These are phyloP conservation scores for Vireo altiloquus DNA, from an alignment of 2,113 vertebrate genomes.

Conservation along the genomic window DNA sequence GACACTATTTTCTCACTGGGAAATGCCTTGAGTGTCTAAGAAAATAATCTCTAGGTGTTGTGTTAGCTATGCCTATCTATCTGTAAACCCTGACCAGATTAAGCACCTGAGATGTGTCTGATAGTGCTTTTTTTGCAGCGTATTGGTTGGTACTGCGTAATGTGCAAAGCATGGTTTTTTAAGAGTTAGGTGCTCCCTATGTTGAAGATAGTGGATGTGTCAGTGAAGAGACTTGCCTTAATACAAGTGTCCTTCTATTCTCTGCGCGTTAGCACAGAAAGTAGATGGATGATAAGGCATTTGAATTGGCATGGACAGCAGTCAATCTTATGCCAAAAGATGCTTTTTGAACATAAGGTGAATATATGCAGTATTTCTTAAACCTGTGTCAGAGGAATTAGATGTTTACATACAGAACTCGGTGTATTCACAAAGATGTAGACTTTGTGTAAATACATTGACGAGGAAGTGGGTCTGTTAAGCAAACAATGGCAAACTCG, in stretches of 20 bases:
- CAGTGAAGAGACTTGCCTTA: background rate
- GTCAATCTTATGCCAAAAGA: background rate
- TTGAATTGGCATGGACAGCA: background rate
- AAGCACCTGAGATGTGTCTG: background rate
- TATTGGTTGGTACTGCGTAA: background rate
- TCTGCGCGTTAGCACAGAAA: background rate
- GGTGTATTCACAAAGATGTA: background rate
- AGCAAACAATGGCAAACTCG: background rate
- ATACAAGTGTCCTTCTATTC: background rate
- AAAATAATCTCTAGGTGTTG: background rate
- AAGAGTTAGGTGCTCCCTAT: background rate
- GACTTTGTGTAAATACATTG: background rate
- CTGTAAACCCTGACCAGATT: background rate
- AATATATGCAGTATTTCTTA: background rate
- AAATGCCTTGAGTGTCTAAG: background rate
- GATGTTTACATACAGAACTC: background rate
- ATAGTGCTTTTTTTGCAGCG: background rate
- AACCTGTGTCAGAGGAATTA: background rate
- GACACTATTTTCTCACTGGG: background rate
- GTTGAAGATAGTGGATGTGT: background rate
- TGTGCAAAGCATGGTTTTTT: background rate
- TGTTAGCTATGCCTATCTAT: background rate
- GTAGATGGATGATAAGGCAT: background rate
- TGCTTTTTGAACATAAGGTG: background rate
- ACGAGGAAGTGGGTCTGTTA: background rate